A percentile compares a stretch with the other conserved stretches of the same genome.
phyloP scores from a whole-genome alignment of 2,888 invertebrate species.

The Drosophila imparisetae region DNA sequence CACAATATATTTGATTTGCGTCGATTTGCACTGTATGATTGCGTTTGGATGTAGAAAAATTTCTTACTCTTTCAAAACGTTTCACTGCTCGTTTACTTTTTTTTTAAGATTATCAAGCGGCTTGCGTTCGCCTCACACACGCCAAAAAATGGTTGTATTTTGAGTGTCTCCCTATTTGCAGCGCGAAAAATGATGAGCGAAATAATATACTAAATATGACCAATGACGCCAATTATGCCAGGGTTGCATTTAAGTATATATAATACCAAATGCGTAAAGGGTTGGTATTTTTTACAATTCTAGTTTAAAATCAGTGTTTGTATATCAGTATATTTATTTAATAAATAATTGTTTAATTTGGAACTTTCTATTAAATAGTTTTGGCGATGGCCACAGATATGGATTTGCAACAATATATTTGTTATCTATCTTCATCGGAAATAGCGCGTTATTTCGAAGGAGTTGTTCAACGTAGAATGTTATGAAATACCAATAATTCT shows the following conservation, averaged over 20 bases:
- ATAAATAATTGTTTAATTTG: not conserved
- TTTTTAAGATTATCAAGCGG: slow-evolving; percentile 55
- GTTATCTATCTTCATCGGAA: not conserved
- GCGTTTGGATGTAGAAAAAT: slow-evolving; percentile 21
- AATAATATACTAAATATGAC: slow-evolving; percentile 46
- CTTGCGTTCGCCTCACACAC: slow-evolving; percentile 72
- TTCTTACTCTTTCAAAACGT: slow-evolving; percentile 42
- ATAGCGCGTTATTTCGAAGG: not conserved
- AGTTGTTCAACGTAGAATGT: not conserved
- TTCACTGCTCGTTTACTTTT: slow-evolving; percentile 36
- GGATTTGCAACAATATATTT: not conserved
- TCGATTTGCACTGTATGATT: not conserved
- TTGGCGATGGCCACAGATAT: not conserved
- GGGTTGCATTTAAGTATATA: slow-evolving; percentile 21
- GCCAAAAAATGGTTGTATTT: slow-evolving; percentile 68
- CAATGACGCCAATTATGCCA: slow-evolving; percentile 33
- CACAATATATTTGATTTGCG: not conserved
- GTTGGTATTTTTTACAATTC: not conserved
- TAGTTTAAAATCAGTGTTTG: not conserved
- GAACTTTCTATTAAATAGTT: not conserved
- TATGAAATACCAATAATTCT: not conserved
- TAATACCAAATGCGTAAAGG: not conserved
- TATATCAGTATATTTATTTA: not conserved
- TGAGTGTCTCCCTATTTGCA: slow-evolving; percentile 53
- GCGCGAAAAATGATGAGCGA: slow-evolving; percentile 20